A percentile compares a stretch with the other conserved stretches of the same genome.
Evolutionary conservation across 1,140 invertebrate species (phyloP).

Genomic region (Cyclargus thomasi): DNA sequence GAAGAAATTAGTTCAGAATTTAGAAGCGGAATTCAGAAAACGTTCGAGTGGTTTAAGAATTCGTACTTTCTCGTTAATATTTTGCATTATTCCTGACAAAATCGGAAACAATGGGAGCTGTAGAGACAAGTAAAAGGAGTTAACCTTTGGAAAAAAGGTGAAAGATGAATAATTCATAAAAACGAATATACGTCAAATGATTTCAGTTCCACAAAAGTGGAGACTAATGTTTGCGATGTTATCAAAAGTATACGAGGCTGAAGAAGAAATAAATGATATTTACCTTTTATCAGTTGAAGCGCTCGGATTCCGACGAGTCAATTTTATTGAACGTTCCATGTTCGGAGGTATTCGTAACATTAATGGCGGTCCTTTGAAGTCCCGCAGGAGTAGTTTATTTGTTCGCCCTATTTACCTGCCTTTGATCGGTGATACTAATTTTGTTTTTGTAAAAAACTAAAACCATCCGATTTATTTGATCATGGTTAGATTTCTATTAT

Average conservation of each 20-base stretch:
- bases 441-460: not conserved
- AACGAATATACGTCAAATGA: not conserved
- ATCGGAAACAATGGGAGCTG: no score
- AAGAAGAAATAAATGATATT: not conserved
- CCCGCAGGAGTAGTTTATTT: constrained; percentile 13
- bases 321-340: not conserved
- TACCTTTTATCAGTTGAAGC: not conserved
- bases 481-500: no score
- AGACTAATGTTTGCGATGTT: not conserved
- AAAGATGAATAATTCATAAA: not conserved
- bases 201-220: not conserved
- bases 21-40: not conserved
- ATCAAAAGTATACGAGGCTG: not conserved
- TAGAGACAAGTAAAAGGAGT: not conserved
- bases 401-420: constrained; percentile 12
- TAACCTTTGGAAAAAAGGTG: not conserved
- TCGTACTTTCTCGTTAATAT: no score
- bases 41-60: no score
- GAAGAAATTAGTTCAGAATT: not conserved
- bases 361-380: constrained; percentile 9
- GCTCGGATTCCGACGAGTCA: constrained; percentile 6
- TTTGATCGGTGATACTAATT: constrained; percentile 14
- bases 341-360: constrained; percentile 5
- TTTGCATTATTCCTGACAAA: no score
- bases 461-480: not conserved